phyloP scores from a whole-genome alignment of 2,888 invertebrate species.

The Acanthococcus lagerstroemiae region DNA sequence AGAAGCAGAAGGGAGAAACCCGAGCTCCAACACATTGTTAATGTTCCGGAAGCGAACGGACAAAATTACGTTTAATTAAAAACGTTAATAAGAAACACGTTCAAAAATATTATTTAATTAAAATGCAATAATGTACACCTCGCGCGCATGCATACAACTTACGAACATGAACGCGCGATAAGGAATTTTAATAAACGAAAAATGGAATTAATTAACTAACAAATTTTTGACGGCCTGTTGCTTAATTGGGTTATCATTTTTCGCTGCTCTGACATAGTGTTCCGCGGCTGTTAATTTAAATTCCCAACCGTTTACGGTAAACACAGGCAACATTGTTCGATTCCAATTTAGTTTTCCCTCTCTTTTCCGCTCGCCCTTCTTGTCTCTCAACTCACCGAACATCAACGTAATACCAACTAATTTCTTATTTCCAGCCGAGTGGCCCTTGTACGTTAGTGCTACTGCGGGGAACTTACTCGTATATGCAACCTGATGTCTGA shows the following conservation, averaged over 20 bases:
- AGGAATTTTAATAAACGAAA: conserved; percentile 2
- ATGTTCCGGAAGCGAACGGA: not conserved
- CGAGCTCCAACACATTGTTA: not conserved
- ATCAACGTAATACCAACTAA: too few species aligned
- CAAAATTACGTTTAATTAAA: not conserved
- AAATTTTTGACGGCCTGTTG: conserved; percentile 1
- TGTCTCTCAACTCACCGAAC: too few species aligned
- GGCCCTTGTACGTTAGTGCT: too few species aligned
- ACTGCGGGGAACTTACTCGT: too few species aligned
- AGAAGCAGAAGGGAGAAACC: not conserved
- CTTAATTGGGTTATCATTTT: conserved; percentile 2
- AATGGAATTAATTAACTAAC: not conserved
- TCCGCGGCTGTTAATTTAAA: too few species aligned
- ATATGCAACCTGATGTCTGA: too few species aligned
- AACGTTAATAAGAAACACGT: not conserved
- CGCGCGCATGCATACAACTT: not conserved
- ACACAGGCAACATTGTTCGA: too few species aligned
- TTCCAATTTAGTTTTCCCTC: too few species aligned
- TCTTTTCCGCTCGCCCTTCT: too few species aligned
- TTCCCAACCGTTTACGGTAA: too few species aligned
- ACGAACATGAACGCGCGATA: not conserved
- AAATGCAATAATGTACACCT: not conserved
- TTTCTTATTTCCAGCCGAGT: too few species aligned
- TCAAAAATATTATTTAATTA: conserved; percentile 1
- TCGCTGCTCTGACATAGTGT: not conserved